Percentiles rank a stretch among this genome's conserved stretches.
phyloP scores from a whole-genome alignment of 2,888 invertebrate genomes.

The Eurytoma adleriae region DNA sequence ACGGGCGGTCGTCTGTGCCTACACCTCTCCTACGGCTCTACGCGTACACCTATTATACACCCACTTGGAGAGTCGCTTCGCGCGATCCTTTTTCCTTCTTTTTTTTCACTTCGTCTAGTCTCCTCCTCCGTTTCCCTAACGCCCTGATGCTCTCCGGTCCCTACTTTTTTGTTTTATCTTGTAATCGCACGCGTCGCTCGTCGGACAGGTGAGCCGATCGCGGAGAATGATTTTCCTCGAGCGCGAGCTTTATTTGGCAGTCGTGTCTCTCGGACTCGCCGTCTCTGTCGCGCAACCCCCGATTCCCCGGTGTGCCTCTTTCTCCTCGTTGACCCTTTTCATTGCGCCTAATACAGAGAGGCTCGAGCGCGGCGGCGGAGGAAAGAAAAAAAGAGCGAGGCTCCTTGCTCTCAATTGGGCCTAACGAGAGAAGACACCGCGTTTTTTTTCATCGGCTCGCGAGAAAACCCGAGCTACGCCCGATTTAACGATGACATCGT shows the following conservation, averaged over 20 bases:
- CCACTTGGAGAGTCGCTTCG: neutral
- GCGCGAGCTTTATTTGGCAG: slow-evolving; percentile 58
- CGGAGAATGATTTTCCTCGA: slow-evolving; percentile 44
- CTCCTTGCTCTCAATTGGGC: slow-evolving; percentile 46
- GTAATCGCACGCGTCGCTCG: neutral
- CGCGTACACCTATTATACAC: too few relatives aligned
- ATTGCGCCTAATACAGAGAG: slow-evolving; percentile 35
- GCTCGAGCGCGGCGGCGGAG: neutral
- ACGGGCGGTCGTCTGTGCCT: neutral
- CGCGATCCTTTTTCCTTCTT: neutral
- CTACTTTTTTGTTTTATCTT: too few relatives aligned
- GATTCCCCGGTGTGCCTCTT: neutral
- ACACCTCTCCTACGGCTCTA: neutral
- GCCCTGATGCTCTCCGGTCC: too few relatives aligned
- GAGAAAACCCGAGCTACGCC: slow-evolving; percentile 6
- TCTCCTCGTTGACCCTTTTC: slow-evolving; percentile 35
- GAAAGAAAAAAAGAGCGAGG: slow-evolving; percentile 18
- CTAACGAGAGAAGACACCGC: slow-evolving; percentile 53
- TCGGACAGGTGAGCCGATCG: slow-evolving; percentile 23
- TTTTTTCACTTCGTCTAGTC: neutral
- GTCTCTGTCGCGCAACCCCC: neutral
- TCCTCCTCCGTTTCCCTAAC: too few relatives aligned
- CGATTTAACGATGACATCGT: slow-evolving; percentile 38
- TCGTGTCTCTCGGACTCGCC: slow-evolving; percentile 30
- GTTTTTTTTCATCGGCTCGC: slow-evolving; percentile 38